Percentiles rank a stretch among this genome's conserved stretches.
Evolutionary conservation across 35 echinoderm and acorn worm species (phyloP).

Genomic region (Apostichopus californicus): DNA sequence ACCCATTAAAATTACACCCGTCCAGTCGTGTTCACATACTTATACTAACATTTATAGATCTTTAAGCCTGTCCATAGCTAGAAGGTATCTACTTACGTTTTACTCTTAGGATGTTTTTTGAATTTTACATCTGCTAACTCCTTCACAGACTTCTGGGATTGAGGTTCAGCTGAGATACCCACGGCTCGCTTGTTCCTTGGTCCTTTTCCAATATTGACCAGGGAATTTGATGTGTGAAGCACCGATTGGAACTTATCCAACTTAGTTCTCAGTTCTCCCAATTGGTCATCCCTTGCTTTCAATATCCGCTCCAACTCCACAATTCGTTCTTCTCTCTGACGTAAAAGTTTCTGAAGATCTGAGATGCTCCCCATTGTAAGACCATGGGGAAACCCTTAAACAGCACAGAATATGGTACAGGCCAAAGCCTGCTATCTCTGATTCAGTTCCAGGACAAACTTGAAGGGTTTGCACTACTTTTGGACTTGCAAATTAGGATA

Average conservation of each 20-base stretch:
- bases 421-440: neutral
- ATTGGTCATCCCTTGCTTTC: conserved; percentile 66
- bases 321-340: conserved; percentile 79
- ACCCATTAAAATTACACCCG: too few relatives aligned
- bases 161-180: conserved; percentile 92
- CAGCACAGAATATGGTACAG: neutral
- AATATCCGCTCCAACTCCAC: conserved; percentile 70
- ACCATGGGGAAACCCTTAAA: neutral
- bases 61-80: too few relatives aligned
- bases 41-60: too few relatives aligned
- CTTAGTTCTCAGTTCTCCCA: conserved; percentile 76
- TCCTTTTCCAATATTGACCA: conserved; percentile 58
- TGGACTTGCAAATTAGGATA: too few relatives aligned
- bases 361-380: conserved; percentile 81
- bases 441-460: too few relatives aligned
- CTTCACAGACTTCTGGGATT: conserved; percentile 66
- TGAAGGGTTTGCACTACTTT: too few relatives aligned
- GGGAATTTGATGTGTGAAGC: conserved; percentile 69
- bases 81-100: conserved; percentile 66
- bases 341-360: conserved; percentile 84
- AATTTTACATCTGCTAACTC: conserved; percentile 75
- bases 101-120: conserved; percentile 82
- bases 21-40: too few relatives aligned
- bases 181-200: conserved; percentile 74
- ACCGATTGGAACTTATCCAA: conserved; percentile 92